These are phyloP conservation scores for Numenius arquata DNA, from an alignment of 2,113 vertebrate genomes.

Conservation along the genomic window DNA sequence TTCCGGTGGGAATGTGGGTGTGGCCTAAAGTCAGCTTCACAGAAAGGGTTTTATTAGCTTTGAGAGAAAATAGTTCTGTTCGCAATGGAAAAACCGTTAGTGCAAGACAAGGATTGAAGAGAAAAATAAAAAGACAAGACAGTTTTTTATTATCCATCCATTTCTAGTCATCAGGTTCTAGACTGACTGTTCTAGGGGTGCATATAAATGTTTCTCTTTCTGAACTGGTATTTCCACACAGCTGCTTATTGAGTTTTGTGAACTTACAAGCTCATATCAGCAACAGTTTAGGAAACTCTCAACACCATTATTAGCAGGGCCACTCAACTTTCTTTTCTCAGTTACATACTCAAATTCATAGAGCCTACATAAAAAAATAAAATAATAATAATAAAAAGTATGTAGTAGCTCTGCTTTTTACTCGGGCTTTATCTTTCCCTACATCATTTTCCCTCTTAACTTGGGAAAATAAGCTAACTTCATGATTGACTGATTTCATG, in stretches of 20 bases:
- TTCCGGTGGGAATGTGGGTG: not conserved
- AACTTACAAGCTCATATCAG: not conserved
- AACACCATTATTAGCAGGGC: not conserved
- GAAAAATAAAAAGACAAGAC: not conserved
- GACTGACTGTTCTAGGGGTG: not conserved
- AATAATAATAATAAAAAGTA: not conserved
- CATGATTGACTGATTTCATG: not conserved
- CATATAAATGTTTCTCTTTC: not conserved
- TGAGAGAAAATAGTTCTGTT: not conserved
- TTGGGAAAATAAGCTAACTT: not conserved
- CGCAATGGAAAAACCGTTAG: not conserved
- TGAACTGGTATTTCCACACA: not conserved
- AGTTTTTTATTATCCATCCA: not conserved
- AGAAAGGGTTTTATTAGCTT: not conserved
- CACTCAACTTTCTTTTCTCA: not conserved
- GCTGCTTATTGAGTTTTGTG: fast-evolving
- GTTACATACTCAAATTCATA: not conserved
- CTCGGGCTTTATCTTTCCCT: not conserved
- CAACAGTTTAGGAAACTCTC: not conserved
- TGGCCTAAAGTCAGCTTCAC: not conserved
- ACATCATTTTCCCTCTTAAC: not conserved
- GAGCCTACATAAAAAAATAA: not conserved
- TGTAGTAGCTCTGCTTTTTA: not conserved
- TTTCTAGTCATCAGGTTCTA: not conserved
- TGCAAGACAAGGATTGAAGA: fast-evolving